Evolutionary conservation across 2,888 invertebrate genomes (phyloP).

Genomic region (Girardia tigrina): DNA sequence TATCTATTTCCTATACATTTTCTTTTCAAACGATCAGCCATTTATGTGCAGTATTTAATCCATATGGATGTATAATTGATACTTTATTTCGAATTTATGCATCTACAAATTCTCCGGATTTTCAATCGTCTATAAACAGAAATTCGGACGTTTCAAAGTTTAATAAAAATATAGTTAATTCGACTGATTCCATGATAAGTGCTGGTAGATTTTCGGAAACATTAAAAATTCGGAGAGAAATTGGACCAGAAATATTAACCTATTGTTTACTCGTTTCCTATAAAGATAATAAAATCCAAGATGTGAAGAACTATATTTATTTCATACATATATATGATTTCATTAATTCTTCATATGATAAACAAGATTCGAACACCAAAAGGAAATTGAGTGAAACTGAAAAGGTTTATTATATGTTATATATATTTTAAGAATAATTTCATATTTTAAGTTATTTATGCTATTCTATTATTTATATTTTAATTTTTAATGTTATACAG

Average conservation of each 20-base stretch:
- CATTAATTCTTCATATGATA: not conserved
- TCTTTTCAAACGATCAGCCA: not conserved
- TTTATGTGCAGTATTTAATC: conserved; percentile 10
- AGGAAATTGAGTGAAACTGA: no score
- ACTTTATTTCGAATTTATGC: not conserved
- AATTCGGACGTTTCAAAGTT: not conserved
- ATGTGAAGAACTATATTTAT: not conserved
- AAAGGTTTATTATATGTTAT: no score
- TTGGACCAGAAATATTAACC: not conserved
- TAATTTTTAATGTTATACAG: no score
- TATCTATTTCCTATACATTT: not conserved
- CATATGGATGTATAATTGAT: not conserved
- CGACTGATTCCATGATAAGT: not conserved
- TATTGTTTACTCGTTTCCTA: not conserved
- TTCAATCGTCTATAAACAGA: not conserved
- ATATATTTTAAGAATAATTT: no score
- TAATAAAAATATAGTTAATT: not conserved
- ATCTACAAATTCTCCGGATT: not conserved
- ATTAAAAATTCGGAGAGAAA: not conserved
- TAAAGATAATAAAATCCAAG: not conserved
- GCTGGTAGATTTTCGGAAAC: not conserved
- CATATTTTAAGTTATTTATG: no score
- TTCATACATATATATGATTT: not conserved
- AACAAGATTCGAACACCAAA: not conserved
- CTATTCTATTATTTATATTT: no score